Evolutionary conservation across 2,888 invertebrate species (phyloP).

Genomic region (Proisotoma minuta): DNA sequence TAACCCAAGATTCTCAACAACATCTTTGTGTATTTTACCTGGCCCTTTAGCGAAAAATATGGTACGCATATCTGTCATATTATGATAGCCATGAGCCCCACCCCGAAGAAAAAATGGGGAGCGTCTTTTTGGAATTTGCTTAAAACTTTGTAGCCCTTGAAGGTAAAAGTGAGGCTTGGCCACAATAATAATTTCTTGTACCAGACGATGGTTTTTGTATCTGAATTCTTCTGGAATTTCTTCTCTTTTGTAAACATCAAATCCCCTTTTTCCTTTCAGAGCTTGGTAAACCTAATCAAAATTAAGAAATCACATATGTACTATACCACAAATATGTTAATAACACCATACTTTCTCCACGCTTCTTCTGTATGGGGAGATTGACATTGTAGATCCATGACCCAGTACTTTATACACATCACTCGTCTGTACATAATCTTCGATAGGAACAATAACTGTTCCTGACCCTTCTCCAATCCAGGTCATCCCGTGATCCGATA

Average conservation of each 20-base stretch:
- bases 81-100: constrained; percentile 48
- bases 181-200: constrained; percentile 52
- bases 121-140: constrained; percentile 43
- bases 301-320: neutral
- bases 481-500: constrained; percentile 52
- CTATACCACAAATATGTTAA: neutral
- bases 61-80: constrained; percentile 49
- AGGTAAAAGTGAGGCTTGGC: constrained; percentile 51
- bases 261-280: constrained; percentile 45
- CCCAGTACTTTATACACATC: constrained; percentile 47
- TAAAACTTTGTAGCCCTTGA: constrained; percentile 41
- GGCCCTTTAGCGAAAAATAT: constrained; percentile 50
- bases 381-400: constrained; percentile 48
- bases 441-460: constrained; percentile 47
- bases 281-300: constrained; percentile 43
- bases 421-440: constrained; percentile 46
- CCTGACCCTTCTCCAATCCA: constrained; percentile 46
- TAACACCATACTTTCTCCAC: constrained; percentile 25
- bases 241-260: constrained; percentile 50
- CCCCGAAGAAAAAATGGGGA: constrained; percentile 7
- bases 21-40: constrained; percentile 38
- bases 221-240: constrained; percentile 53
- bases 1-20: neutral
- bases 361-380: constrained; percentile 45
- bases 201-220: constrained; percentile 51